A percentile compares a stretch with the other conserved stretches of the same genome.
phyloP scores from a whole-genome alignment of 1,140 invertebrate genomes.

The Dreissena rostriformis region DNA sequence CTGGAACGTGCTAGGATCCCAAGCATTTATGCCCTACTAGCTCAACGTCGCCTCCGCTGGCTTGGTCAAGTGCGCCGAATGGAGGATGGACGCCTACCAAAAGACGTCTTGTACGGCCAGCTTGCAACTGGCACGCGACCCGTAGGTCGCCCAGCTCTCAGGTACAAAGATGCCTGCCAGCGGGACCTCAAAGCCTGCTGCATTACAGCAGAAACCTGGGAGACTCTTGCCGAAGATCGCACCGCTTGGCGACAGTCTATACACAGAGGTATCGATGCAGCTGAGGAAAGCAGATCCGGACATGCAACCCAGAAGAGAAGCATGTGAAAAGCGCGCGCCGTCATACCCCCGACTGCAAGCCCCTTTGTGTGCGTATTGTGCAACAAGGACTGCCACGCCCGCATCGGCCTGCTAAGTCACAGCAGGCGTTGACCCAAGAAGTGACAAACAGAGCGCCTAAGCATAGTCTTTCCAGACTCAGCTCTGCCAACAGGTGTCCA shows the following conservation, averaged over 20 bases:
- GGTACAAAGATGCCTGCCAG: slow-evolving; percentile 17
- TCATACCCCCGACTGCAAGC: not conserved
- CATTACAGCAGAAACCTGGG: not conserved
- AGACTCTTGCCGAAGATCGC: not conserved
- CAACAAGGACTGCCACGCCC: slow-evolving; percentile 6
- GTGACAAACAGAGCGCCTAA: too few relatives aligned
- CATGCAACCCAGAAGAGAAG: not conserved
- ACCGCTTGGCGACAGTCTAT: not conserved
- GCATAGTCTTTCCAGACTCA: too few relatives aligned
- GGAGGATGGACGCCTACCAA: slow-evolving; percentile 17
- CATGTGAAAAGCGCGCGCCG: not conserved
- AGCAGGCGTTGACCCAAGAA: not conserved
- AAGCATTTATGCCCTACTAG: slow-evolving; percentile 10
- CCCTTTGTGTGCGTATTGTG: not conserved
- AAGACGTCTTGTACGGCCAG: slow-evolving; percentile 8
- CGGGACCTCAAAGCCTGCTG: slow-evolving; percentile 5
- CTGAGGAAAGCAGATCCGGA: not conserved
- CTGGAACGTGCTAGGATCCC: slow-evolving; percentile 2
- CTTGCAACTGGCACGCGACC: not conserved
- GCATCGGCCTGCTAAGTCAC: slow-evolving; percentile 1
- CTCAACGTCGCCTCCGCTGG: slow-evolving; percentile 17
- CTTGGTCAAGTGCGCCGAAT: slow-evolving; percentile 11
- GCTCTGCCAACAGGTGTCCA: too few relatives aligned
- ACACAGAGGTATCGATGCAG: not conserved
- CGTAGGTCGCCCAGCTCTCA: not conserved